These are phyloP conservation scores for Danio jaintianensis DNA, from an alignment of 2,797 vertebrate species.

Conservation along the genomic window DNA sequence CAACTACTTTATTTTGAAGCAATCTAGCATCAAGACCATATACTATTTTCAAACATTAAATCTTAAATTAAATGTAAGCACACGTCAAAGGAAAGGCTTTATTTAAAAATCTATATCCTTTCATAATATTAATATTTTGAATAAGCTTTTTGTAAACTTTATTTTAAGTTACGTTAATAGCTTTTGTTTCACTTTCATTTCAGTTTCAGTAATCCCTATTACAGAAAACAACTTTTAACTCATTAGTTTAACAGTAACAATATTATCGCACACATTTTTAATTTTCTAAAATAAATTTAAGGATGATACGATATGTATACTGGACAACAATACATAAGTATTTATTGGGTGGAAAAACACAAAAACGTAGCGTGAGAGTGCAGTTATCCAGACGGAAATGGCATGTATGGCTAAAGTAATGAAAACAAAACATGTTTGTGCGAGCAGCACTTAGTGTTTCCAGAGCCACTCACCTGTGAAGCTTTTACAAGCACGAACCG, in stretches of 20 bases:
- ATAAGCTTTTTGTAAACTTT: background rate
- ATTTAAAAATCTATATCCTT: background rate
- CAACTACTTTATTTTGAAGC: too few relatives aligned
- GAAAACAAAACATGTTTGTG: conserved; percentile 51
- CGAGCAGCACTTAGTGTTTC: conserved; percentile 40
- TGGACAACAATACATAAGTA: background rate
- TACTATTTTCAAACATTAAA: too few relatives aligned
- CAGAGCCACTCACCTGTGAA: conserved; percentile 66
- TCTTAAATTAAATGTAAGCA: background rate
- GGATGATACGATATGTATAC: background rate
- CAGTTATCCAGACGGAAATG: conserved; percentile 29
- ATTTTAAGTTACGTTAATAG: background rate
- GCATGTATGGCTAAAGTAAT: conserved; percentile 35
- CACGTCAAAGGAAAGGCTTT: too few relatives aligned
- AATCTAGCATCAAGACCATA: too few relatives aligned
- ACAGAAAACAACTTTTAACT: background rate
- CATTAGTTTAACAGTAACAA: background rate
- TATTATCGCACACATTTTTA: background rate
- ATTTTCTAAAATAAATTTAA: background rate
- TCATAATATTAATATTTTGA: background rate
- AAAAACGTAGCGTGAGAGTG: background rate
- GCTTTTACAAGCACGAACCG: conserved; percentile 75
- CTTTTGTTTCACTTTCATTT: background rate
- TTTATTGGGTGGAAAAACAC: too few relatives aligned
- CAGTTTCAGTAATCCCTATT: background rate